Conservation (phyloP, 30 jellyfish, hydroid and myxozoan species). For the Aurelia coerulea region DNA sequence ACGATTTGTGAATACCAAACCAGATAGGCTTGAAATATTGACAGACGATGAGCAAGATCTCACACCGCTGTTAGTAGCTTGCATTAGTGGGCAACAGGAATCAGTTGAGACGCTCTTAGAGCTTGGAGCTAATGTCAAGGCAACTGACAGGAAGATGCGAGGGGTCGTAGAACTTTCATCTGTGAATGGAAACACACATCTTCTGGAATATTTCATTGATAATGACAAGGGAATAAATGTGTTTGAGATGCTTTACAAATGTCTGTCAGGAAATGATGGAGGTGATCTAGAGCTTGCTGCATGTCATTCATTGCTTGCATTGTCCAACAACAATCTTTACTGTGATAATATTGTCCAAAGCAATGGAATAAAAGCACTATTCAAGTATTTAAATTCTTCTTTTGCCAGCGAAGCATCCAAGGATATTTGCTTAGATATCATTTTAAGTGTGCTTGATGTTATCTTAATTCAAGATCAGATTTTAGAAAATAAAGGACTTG, state of each 20-base stretch:
- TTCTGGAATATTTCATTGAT: conserved; percentile 44
- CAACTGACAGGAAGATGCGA: conserved; percentile 41
- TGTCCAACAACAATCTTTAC: conserved; percentile 3
- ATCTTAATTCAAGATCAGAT: conserved; percentile 13
- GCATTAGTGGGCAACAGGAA: conserved; percentile 51
- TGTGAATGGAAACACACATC: conserved; percentile 24
- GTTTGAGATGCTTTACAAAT: conserved; percentile 22
- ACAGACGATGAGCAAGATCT: conserved; percentile 62
- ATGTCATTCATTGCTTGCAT: conserved; percentile 25
- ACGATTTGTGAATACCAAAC: conserved; percentile 52
- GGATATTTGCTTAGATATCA: conserved; percentile 28
- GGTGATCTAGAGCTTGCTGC: conserved; percentile 56
- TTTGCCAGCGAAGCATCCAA: conserved; percentile 35
- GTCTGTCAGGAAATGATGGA: conserved; percentile 39
- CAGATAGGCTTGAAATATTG: conserved; percentile 56
- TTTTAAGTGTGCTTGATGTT: conserved; percentile 5
- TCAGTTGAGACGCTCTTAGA: conserved; percentile 47
- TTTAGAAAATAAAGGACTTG: conserved; percentile 5
- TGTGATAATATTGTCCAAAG: conserved; percentile 48
- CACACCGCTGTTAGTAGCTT: conserved; percentile 60
- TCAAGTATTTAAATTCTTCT: conserved; percentile 31
- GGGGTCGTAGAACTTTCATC: conserved; percentile 57
- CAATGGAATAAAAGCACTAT: conserved; percentile 23
- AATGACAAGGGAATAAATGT: conserved; percentile 9
- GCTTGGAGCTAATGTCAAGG: conserved; percentile 60